Percentiles rank a stretch among this genome's conserved stretches.
Evolutionary conservation across 2,888 invertebrate genomes (phyloP).

Genomic region (Branchellion lobata): DNA sequence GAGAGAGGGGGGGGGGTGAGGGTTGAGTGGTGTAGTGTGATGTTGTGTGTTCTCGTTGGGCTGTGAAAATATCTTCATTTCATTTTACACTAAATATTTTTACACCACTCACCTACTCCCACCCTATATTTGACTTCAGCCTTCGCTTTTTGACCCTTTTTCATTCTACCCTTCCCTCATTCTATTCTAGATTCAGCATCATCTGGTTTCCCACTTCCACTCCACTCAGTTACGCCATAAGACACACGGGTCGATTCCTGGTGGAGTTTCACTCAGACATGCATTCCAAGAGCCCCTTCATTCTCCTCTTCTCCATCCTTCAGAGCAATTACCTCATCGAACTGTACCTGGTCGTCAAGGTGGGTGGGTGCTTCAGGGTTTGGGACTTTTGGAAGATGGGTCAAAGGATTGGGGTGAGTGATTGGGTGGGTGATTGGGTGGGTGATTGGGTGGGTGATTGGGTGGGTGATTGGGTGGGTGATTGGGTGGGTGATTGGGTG

Average conservation of each 20-base stretch:
- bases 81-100: background rate
- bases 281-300: slow-evolving; percentile 45
- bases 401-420: too few relatives aligned
- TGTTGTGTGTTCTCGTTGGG: background rate
- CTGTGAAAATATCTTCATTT: background rate
- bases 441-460: background rate
- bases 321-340: slow-evolving; percentile 64
- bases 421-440: background rate
- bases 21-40: too few relatives aligned
- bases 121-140: too few relatives aligned
- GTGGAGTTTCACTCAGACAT: slow-evolving; percentile 60
- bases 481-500: too few relatives aligned
- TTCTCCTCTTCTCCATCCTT: slow-evolving; percentile 56
- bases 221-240: slow-evolving; percentile 54
- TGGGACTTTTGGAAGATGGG: too few relatives aligned
- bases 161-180: too few relatives aligned
- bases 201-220: too few relatives aligned
- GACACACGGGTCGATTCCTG: slow-evolving; percentile 62
- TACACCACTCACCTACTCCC: too few relatives aligned
- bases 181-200: too few relatives aligned
- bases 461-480: background rate
- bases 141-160: too few relatives aligned
- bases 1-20: too few relatives aligned
- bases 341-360: slow-evolving; percentile 60
- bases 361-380: too few relatives aligned